A percentile compares a stretch with the other conserved stretches of the same genome.
Evolutionary conservation across 2,113 vertebrate genomes (phyloP).

Genomic region (Calypte anna): DNA sequence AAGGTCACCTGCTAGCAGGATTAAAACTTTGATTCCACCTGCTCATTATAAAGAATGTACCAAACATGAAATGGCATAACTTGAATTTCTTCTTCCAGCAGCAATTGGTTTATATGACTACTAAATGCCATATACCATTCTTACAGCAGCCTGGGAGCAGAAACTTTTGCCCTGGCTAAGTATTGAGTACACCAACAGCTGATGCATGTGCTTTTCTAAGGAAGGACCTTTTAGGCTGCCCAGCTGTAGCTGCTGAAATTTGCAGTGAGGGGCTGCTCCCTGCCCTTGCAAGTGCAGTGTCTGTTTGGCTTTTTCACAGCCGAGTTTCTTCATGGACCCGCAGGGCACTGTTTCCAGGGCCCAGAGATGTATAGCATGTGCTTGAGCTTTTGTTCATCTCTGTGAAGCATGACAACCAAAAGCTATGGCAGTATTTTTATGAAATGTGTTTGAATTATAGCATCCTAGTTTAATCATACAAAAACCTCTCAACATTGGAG

Average conservation of each 20-base stretch:
- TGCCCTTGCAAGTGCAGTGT: neutral
- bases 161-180: neutral
- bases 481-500: neutral
- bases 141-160: neutral
- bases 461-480: neutral
- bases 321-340: neutral
- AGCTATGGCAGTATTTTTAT: neutral
- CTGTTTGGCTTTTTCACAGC: neutral
- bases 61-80: constrained; percentile 39
- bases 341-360: neutral
- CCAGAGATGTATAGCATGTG: neutral
- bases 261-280: neutral
- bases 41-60: constrained; percentile 60
- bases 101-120: neutral
- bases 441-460: neutral
- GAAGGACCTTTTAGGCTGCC: neutral
- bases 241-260: neutral
- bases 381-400: neutral
- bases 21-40: constrained; percentile 60
- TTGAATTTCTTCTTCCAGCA: constrained; percentile 26
- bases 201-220: neutral
- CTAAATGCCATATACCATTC: constrained; percentile 13
- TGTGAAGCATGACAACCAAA: neutral
- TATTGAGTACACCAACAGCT: neutral
- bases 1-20: constrained; percentile 70